Evolutionary conservation across 2,888 invertebrate species (phyloP).

Genomic region (Metellina segmentata): DNA sequence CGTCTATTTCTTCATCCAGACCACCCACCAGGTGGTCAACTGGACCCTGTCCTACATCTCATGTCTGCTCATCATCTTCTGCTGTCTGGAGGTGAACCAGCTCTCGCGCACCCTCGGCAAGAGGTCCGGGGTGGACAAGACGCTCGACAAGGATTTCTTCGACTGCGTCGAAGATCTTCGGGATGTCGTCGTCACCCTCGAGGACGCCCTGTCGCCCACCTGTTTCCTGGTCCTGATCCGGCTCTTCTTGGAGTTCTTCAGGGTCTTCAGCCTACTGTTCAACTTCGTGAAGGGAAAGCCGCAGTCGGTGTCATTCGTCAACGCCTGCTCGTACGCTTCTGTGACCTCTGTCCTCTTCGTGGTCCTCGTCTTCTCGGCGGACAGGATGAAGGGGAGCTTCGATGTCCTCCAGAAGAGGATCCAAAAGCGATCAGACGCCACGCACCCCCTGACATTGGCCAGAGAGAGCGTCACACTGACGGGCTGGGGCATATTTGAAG

Average conservation of each 20-base stretch:
- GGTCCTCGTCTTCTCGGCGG: conserved; percentile 27
- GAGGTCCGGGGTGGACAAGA: not conserved
- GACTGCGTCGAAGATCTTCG: not conserved
- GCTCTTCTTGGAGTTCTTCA: conserved; percentile 57
- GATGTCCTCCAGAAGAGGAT: conserved; percentile 1
- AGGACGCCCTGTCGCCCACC: conserved; percentile 31
- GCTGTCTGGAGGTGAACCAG: conserved; percentile 8
- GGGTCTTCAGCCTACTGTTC: conserved; percentile 55
- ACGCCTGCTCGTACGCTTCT: conserved; percentile 37
- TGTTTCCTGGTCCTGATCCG: conserved; percentile 56
- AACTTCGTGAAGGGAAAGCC: conserved; percentile 63
- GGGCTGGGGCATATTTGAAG: conserved; percentile 57
- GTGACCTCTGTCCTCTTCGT: conserved; percentile 45
- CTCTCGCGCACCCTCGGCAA: not conserved
- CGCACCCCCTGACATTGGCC: not conserved
- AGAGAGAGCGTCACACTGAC: conserved; percentile 35
- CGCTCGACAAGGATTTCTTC: not conserved
- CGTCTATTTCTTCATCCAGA: conserved; percentile 38
- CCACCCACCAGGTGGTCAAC: conserved; percentile 45
- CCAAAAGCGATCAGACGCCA: not conserved
- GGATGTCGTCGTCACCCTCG: conserved; percentile 1
- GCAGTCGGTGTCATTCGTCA: conserved; percentile 44
- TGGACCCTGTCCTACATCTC: conserved; percentile 47
- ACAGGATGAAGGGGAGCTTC: conserved; percentile 22
- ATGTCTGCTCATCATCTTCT: conserved; percentile 20